Percentiles rank a stretch among this genome's conserved stretches.
These are phyloP conservation scores for Steatocranus sp. DNA, from an alignment of 2,797 vertebrate genomes.

Conservation along the genomic window DNA sequence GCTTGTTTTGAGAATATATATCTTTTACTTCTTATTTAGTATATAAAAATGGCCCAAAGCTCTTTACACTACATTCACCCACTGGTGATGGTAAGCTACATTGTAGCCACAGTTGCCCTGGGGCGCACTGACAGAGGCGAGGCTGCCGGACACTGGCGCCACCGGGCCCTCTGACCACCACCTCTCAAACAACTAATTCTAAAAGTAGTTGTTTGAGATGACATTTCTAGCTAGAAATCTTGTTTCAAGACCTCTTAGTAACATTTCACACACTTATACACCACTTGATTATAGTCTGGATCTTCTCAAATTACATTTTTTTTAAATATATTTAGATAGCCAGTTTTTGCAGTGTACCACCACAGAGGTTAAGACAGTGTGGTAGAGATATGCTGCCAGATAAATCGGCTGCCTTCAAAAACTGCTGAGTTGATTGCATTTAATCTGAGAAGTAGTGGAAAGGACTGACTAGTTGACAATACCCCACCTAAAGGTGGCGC, in stretches of 20 bases:
- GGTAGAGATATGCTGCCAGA: neutral
- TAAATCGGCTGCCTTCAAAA: neutral
- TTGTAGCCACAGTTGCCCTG: no score
- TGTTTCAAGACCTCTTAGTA: neutral
- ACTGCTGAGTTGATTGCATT: neutral
- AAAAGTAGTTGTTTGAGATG: neutral
- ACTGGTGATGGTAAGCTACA: no score
- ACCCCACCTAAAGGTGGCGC: neutral
- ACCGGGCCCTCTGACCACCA: no score
- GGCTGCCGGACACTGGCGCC: no score
- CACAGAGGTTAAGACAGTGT: neutral
- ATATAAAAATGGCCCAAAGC: no score
- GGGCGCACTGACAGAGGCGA: no score
- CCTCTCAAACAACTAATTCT: no score
- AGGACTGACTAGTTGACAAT: neutral
- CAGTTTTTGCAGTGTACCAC: neutral
- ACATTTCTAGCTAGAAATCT: neutral
- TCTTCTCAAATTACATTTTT: neutral
- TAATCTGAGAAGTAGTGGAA: neutral
- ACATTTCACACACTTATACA: neutral
- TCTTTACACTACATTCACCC: no score
- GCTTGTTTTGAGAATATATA: neutral
- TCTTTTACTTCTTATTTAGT: neutral
- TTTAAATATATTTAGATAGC: rapidly evolving
- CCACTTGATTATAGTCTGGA: neutral